Evolutionary conservation across 1,140 invertebrate genomes (phyloP).

Genomic region (Contarinia nasturtii): DNA sequence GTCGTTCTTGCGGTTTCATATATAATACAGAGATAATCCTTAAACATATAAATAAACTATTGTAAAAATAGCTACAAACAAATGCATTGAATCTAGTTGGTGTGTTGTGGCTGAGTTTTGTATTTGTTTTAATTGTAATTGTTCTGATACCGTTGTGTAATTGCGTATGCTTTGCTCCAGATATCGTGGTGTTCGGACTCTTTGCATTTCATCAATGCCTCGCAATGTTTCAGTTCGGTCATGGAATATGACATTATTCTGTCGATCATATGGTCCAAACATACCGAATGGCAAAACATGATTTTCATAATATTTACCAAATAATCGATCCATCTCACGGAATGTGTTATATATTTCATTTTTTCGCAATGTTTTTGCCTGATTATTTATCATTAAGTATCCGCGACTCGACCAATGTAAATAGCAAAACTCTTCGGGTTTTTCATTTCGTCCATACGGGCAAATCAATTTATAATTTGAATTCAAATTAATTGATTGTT

Average conservation of each 20-base stretch:
- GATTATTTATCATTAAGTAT: constrained; percentile 34
- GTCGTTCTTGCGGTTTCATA: too few relatives aligned
- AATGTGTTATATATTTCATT: constrained; percentile 46
- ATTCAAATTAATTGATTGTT: constrained; percentile 21
- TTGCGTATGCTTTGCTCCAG: constrained; percentile 14
- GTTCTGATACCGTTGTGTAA: too few relatives aligned
- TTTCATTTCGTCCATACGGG: constrained; percentile 29
- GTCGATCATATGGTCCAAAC: constrained; percentile 40
- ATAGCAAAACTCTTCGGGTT: constrained; percentile 32
- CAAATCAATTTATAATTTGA: constrained; percentile 19
- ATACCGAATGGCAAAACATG: constrained; percentile 39
- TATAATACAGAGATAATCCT: too few relatives aligned
- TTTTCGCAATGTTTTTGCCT: constrained; percentile 28
- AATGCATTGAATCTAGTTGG: too few relatives aligned
- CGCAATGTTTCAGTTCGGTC: constrained; percentile 34
- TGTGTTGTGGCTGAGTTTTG: too few relatives aligned
- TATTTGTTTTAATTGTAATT: too few relatives aligned
- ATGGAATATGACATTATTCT: constrained; percentile 42
- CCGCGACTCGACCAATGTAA: constrained; percentile 49
- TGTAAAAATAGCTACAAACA: too few relatives aligned
- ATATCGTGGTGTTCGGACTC: constrained; percentile 13
- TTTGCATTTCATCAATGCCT: constrained; percentile 21
- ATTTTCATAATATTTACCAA: constrained; percentile 37
- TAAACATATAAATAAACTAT: too few relatives aligned
- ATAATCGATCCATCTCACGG: constrained; percentile 40